Conservation (phyloP, 2,797 vertebrate species). For the Argya squamiceps region DNA sequence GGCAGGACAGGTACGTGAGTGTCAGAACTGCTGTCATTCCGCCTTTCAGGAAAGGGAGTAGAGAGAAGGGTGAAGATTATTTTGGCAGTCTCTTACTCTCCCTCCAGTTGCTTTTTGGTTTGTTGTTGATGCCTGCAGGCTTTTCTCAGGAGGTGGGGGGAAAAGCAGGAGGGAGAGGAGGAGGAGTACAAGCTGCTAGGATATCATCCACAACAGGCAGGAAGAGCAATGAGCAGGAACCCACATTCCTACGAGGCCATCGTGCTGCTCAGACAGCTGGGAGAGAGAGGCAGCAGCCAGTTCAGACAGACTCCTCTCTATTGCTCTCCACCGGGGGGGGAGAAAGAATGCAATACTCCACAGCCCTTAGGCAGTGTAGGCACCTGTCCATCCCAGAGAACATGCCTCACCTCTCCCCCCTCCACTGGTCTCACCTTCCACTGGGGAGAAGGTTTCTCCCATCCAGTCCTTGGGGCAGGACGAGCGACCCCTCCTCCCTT, state of each 20-base stretch:
- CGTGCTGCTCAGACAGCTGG: slow-evolving; percentile 28
- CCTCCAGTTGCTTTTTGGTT: slow-evolving; percentile 64
- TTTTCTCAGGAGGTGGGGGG: slow-evolving; percentile 39
- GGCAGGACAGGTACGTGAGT: neutral
- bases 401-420: slow-evolving; percentile 2
- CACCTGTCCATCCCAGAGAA: slow-evolving; percentile 27
- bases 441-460: slow-evolving; percentile 18
- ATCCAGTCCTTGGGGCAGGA: slow-evolving; percentile 46
- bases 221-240: slow-evolving; percentile 60
- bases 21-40: slow-evolving; percentile 18
- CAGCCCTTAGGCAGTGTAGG: neutral
- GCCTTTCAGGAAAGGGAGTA: slow-evolving; percentile 9
- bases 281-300: slow-evolving; percentile 42
- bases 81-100: slow-evolving; percentile 70
- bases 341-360: slow-evolving; percentile 34
- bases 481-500: slow-evolving; percentile 21
- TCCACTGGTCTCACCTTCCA: slow-evolving; percentile 34
- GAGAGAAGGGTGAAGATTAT: slow-evolving; percentile 35
- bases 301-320: slow-evolving; percentile 46
- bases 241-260: slow-evolving; percentile 50
- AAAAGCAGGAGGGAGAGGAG: slow-evolving; percentile 52
- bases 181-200: slow-evolving; percentile 46
- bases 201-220: slow-evolving; percentile 62
- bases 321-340: slow-evolving; percentile 38
- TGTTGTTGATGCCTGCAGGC: slow-evolving; percentile 66